These are phyloP conservation scores for Ceratina calcarata DNA, from an alignment of 1,140 invertebrate genomes.

Conservation along the genomic window DNA sequence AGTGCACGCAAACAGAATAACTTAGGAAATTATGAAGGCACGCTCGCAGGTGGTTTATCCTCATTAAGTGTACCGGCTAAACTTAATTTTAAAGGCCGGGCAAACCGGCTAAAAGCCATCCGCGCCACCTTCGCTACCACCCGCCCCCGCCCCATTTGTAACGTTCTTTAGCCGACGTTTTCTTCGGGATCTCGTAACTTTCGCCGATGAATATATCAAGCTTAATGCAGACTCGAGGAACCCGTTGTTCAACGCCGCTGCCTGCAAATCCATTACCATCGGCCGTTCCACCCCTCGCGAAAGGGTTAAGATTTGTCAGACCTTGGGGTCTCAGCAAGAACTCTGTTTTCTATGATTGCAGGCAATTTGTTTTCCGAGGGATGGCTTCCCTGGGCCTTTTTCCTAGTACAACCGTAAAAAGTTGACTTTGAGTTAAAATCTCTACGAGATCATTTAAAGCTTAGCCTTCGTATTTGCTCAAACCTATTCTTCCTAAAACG, in stretches of 20 bases:
- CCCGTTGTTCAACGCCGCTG: constrained; percentile 4
- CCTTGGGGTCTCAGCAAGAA: not conserved
- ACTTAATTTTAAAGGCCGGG: constrained; percentile 72
- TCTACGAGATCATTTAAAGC: not conserved
- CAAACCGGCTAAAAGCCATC: constrained; percentile 57
- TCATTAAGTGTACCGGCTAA: constrained; percentile 78
- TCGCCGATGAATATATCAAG: constrained; percentile 37
- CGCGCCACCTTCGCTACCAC: not conserved
- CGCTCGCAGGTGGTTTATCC: constrained; percentile 78
- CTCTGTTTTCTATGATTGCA: not conserved
- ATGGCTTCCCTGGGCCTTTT: too few relatives aligned
- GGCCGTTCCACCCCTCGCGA: constrained; percentile 6
- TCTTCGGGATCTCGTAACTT: constrained; percentile 44
- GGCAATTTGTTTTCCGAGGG: not conserved
- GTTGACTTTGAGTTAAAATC: not conserved
- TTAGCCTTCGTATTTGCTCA: not conserved
- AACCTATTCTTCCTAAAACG: not conserved
- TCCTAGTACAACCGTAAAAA: not conserved
- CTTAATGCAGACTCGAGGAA: constrained; percentile 28
- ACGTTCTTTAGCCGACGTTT: constrained; percentile 38
- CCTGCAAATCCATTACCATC: constrained; percentile 37
- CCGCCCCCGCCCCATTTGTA: constrained; percentile 33
- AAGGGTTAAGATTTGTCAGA: constrained; percentile 20
- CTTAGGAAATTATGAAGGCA: constrained; percentile 79
- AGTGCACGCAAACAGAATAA: constrained; percentile 79